A percentile compares a stretch with the other conserved stretches of the same genome.
phyloP scores from a whole-genome alignment of 1,140 invertebrate species.

The Lutraria rhynchaena region DNA sequence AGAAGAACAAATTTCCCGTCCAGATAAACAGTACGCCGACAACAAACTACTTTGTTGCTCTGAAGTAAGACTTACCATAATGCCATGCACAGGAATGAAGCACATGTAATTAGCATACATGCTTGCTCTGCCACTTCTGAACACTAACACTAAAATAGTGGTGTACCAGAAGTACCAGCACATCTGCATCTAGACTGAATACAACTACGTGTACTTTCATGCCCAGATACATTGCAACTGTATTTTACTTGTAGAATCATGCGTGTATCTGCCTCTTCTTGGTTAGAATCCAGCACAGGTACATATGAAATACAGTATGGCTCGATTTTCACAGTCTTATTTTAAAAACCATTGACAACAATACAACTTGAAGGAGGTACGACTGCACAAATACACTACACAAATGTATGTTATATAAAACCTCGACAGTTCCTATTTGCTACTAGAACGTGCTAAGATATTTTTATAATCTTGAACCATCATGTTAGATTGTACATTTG shows the following conservation, averaged over 20 bases:
- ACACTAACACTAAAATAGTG: background rate
- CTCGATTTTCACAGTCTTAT: background rate
- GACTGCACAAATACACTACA: too few species aligned
- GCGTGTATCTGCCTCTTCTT: background rate
- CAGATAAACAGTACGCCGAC: too few species aligned
- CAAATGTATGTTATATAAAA: too few species aligned
- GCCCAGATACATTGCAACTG: background rate
- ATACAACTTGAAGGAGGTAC: background rate
- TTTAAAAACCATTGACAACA: background rate
- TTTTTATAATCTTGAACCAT: background rate
- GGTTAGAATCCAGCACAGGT: background rate
- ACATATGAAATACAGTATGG: background rate
- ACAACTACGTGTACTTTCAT: background rate
- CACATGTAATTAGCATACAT: background rate
- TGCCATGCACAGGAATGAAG: too few species aligned
- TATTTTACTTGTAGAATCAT: slow-evolving; percentile 10
- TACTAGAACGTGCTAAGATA: too few species aligned
- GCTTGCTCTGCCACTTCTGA: background rate
- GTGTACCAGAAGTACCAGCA: background rate
- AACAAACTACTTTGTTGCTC: too few species aligned
- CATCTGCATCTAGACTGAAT: too few species aligned
- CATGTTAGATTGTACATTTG: slow-evolving; percentile 1
- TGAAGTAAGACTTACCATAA: too few species aligned
- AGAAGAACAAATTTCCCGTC: too few species aligned
- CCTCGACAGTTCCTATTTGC: too few species aligned